Percentiles rank a stretch among this genome's conserved stretches.
Evolutionary conservation across 1,140 invertebrate species (phyloP).

Genomic region (Anastrepha obliqua): DNA sequence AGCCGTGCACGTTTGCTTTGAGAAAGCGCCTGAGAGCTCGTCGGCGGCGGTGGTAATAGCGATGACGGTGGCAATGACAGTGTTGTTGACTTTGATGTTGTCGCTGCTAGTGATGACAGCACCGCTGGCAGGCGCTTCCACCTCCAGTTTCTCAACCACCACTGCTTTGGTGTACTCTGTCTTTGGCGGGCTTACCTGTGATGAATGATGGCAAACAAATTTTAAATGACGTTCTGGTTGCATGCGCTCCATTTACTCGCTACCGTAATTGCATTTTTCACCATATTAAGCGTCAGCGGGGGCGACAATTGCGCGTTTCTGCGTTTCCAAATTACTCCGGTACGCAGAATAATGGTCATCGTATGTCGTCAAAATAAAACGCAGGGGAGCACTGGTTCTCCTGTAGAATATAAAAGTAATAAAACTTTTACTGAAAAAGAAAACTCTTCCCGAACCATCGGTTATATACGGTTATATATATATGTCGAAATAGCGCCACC

Average conservation of each 20-base stretch:
- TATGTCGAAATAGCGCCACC: no score
- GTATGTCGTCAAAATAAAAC: no score
- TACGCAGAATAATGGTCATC: no score
- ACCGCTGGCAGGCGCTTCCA: not conserved
- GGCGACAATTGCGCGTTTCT: not conserved
- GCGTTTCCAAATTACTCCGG: no score
- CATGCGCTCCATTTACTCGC: not conserved
- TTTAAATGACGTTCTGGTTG: slow-evolving; percentile 36
- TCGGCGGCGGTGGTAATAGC: not conserved
- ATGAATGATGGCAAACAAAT: slow-evolving; percentile 39
- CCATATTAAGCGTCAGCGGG: not conserved
- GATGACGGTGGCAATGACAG: not conserved
- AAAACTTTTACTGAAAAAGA: no score
- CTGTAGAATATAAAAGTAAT: no score
- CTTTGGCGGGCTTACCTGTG: not conserved
- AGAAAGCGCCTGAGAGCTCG: slow-evolving; percentile 2
- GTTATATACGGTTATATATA: no score
- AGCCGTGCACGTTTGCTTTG: slow-evolving; percentile 27
- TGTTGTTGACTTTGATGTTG: slow-evolving; percentile 16
- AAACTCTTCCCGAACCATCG: no score
- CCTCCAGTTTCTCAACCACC: not conserved
- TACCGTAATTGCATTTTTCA: not conserved
- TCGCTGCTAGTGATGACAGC: slow-evolving; percentile 44
- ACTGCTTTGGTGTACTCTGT: not conserved
- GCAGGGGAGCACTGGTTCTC: no score